Base-by-base conservation (phyloP, 2,797 vertebrate genomes). In the Lagocephalus sceleratus region DNA sequence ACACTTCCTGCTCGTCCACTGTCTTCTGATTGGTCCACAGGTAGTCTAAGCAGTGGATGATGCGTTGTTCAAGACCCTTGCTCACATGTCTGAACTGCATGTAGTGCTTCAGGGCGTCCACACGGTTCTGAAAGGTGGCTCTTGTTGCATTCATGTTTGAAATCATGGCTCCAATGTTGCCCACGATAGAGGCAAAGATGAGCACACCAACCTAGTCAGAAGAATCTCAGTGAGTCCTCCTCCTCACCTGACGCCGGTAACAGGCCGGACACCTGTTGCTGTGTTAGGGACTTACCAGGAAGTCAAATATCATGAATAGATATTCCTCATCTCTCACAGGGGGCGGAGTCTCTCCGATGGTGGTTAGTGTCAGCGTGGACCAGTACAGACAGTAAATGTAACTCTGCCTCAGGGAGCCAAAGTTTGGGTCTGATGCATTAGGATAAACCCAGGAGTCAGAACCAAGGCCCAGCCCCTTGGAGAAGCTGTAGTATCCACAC, bases 71-170 rank as follows among this genome's bases (percentile, higher is more conserved):
- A 57, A 99, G 81, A 26, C 91, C 92, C 52, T 91, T 96, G 86
- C 93, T 97, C n/a, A 99, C 95, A 66, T 92, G 93, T 71, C 94
- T 92, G 84, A 98, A 98, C 71, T 98, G 96, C 96, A 98, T 98
- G 79, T 98, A 98, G 80, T 97, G 95, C 59, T 98, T 99, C 56
- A 98, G 84, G 0, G 93, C 88, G 6, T 99, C 96, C 0, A 95
- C 90, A 12, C 92, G 97, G 48, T 91, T 91, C 85, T 99, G 97
- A 71, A 98, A 99, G 54, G 93, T 88, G 0, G 93, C 91, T 63
- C 95, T 87, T 0, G 93, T 94, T 43, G 95, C 95, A 2, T 98
- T 99, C 95, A 98, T 97, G 71, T 98, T 98, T 54, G 96, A 95
- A 66, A 98, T 98, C 95, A 98, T 98, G 63, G 97, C 89, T 0